phyloP scores from a whole-genome alignment of 92 coral and sea anemone genomes.

The Phenganax marumi region DNA sequence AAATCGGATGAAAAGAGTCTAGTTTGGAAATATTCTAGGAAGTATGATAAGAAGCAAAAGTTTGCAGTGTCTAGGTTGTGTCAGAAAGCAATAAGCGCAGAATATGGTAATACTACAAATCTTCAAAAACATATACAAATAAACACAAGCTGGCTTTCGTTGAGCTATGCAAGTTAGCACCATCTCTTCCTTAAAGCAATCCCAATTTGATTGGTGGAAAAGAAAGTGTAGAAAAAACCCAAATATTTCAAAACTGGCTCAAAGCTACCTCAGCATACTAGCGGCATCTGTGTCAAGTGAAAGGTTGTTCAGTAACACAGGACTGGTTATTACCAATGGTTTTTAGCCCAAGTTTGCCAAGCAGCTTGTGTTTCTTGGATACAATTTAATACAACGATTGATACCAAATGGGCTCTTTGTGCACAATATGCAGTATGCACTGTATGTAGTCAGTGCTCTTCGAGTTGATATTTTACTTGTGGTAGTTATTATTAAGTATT shows the following conservation, averaged over 20 bases:
- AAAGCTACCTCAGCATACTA: background rate
- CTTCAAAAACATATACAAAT: slow-evolving; percentile 2
- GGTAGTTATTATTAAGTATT: no score
- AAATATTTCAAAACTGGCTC: background rate
- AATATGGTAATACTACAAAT: slow-evolving; percentile 8
- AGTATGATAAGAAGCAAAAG: slow-evolving; percentile 5
- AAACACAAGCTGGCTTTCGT: background rate
- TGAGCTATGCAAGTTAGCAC: background rate
- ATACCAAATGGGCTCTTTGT: background rate
- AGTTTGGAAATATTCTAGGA: background rate
- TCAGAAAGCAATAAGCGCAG: background rate
- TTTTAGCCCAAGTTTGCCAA: background rate
- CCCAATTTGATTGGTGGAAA: background rate
- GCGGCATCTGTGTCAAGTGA: background rate
- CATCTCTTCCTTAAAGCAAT: background rate
- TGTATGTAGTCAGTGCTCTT: background rate
- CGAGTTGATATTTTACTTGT: background rate
- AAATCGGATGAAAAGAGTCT: no score
- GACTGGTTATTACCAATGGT: background rate
- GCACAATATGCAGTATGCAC: background rate
- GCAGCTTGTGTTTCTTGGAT: slow-evolving; percentile 4
- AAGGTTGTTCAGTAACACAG: background rate
- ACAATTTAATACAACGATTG: background rate
- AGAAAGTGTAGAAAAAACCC: background rate
- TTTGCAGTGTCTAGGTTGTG: slow-evolving; percentile 11